These are phyloP conservation scores for Xiphophorus birchmanni DNA, from an alignment of 2,797 vertebrate species.

Conservation along the genomic window DNA sequence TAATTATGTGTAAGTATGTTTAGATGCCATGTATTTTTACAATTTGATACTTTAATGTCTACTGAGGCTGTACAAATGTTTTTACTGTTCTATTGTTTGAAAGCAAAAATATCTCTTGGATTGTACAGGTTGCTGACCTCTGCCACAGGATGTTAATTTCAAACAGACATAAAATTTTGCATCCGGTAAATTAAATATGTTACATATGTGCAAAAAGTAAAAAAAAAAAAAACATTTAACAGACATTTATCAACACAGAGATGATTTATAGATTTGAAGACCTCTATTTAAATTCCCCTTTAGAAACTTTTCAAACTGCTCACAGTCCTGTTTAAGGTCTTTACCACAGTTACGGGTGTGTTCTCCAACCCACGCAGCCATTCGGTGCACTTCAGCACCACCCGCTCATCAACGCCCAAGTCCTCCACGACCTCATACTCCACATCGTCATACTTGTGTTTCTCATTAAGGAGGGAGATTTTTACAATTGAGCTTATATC, in stretches of 20 bases:
- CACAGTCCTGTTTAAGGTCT: slow-evolving; percentile 23
- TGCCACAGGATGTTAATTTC: neutral
- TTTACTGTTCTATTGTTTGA: neutral
- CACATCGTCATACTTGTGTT: slow-evolving; percentile 87
- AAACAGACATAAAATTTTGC: neutral
- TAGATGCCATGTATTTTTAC: neutral
- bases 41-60: neutral
- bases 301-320: slow-evolving; percentile 49
- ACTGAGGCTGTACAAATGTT: neutral
- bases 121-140: neutral
- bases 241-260: neutral
- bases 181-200: neutral
- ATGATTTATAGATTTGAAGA: neutral
- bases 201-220: neutral
- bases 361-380: slow-evolving; percentile 89
- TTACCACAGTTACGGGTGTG: slow-evolving; percentile 57
- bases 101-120: neutral
- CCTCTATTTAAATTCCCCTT: neutral
- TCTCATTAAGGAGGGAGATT: slow-evolving; percentile 87
- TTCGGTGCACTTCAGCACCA: slow-evolving; percentile 87
- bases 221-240: neutral
- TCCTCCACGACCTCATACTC: slow-evolving; percentile 85
- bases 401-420: slow-evolving; percentile 72
- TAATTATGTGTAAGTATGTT: neutral
- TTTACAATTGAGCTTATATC: slow-evolving; percentile 78